Conservation (phyloP, 2,113 vertebrate genomes). For the Cebus imitator region DNA sequence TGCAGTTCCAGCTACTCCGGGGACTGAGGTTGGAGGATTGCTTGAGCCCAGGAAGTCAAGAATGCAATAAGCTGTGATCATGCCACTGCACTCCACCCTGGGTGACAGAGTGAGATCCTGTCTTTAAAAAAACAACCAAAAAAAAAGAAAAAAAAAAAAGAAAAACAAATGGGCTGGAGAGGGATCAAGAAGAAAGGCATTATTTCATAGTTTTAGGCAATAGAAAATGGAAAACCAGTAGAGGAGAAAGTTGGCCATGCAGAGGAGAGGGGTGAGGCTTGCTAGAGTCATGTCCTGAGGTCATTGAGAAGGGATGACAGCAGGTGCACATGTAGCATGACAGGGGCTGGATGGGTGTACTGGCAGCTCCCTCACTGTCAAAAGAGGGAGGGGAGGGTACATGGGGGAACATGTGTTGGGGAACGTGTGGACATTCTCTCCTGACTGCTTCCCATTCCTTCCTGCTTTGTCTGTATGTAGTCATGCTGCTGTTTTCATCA, state of each 20-base stretch:
- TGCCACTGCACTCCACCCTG: no score
- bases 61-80: no score
- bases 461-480: background rate
- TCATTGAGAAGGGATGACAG: background rate
- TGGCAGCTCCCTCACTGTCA: background rate
- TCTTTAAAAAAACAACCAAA: no score
- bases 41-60: no score
- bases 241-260: background rate
- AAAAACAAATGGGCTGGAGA: background rate
- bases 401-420: no score
- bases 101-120: no score
- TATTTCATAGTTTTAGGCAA: background rate
- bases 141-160: no score
- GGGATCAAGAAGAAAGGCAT: background rate
- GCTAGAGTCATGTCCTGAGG: no score
- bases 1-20: no score
- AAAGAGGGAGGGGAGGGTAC: no score
- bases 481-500: background rate
- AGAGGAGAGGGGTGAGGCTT: background rate
- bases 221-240: background rate
- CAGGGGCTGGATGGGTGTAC: fast-evolving
- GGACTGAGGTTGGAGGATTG: no score
- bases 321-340: no score
- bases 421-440: background rate
- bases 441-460: background rate